Percentiles rank a stretch among this genome's conserved stretches.
Evolutionary conservation across 2,888 invertebrate genomes (phyloP).

Genomic region (Troilus luridus): DNA sequence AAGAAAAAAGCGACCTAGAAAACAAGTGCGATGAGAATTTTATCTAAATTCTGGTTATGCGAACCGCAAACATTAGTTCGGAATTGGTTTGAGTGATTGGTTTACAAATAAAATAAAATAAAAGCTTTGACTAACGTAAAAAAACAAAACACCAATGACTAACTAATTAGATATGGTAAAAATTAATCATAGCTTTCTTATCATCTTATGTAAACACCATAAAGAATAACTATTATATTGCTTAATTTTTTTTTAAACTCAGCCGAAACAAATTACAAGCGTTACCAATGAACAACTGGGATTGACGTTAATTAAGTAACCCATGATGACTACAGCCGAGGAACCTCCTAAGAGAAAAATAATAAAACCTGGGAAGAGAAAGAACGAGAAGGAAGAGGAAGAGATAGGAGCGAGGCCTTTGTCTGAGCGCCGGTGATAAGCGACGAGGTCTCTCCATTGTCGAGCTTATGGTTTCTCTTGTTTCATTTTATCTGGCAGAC

Average conservation of each 20-base stretch:
- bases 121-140: too few relatives aligned
- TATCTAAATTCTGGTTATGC: too few relatives aligned
- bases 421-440: not conserved
- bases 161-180: not conserved
- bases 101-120: not conserved
- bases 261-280: not conserved
- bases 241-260: too few relatives aligned
- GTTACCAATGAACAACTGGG: not conserved
- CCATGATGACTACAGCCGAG: not conserved
- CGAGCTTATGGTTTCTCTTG: not conserved
- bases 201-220: not conserved
- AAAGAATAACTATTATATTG: too few relatives aligned
- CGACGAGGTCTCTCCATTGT: constrained; percentile 19
- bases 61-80: too few relatives aligned
- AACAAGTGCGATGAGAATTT: too few relatives aligned
- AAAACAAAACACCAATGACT: not conserved
- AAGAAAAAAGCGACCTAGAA: too few relatives aligned
- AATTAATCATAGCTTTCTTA: not conserved
- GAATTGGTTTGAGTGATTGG: not conserved
- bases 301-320: not conserved
- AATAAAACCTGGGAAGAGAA: not conserved
- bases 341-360: not conserved
- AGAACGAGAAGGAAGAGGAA: constrained; percentile 14
- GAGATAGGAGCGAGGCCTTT: not conserved
- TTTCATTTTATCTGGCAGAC: not conserved